Conservation (phyloP, 1,140 invertebrate species). For the Microplitis mediator region DNA sequence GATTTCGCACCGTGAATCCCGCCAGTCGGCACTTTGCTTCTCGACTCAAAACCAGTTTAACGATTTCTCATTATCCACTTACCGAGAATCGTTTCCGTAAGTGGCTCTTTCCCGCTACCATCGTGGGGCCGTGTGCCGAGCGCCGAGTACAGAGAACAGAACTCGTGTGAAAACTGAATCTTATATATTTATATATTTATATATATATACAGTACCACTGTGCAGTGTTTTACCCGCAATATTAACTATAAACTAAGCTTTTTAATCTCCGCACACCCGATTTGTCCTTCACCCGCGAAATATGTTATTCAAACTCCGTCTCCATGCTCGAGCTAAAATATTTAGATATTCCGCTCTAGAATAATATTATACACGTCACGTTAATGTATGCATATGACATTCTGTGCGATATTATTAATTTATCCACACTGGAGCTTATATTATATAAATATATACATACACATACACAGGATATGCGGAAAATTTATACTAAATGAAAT, state of each 20-base stretch:
- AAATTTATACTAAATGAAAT: neutral
- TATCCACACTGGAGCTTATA: too few relatives aligned
- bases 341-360: too few relatives aligned
- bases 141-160: neutral
- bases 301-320: neutral
- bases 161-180: slow-evolving; percentile 14
- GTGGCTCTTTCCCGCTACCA: slow-evolving; percentile 24
- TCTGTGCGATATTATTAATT: too few relatives aligned
- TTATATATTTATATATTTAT: neutral
- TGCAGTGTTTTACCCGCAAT: neutral
- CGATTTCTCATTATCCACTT: slow-evolving; percentile 38
- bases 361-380: too few relatives aligned
- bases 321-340: neutral
- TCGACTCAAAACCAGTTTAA: slow-evolving; percentile 32
- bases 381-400: too few relatives aligned
- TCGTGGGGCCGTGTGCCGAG: neutral
- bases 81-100: slow-evolving; percentile 35
- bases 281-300: too few relatives aligned
- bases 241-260: too few relatives aligned
- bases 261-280: too few relatives aligned
- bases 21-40: slow-evolving; percentile 28
- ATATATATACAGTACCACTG: neutral
- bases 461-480: neutral
- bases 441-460: neutral
- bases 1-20: slow-evolving; percentile 31